Percentiles rank a stretch among this genome's conserved stretches.
Evolutionary conservation across 92 coral and sea anemone species (phyloP).

Genomic region (Paramuricea clavata): DNA sequence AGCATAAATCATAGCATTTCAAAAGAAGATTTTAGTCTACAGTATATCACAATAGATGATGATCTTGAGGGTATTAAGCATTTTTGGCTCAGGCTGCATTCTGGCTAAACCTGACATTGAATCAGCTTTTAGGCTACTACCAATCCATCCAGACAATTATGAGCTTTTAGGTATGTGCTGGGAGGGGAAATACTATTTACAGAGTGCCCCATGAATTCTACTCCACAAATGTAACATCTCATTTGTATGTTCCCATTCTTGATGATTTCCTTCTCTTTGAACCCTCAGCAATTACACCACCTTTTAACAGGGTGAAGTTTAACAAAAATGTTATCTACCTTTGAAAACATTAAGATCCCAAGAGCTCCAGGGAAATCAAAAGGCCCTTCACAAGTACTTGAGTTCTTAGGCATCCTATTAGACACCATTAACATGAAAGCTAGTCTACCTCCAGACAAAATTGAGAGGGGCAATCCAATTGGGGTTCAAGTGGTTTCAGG

Average conservation of each 20-base stretch:
- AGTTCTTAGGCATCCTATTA: slow-evolving; percentile 33
- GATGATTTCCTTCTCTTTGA: slow-evolving; percentile 75
- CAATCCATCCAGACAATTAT: slow-evolving; percentile 63
- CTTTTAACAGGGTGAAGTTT: slow-evolving; percentile 34
- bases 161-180: slow-evolving; percentile 72
- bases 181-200: slow-evolving; percentile 59
- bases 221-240: slow-evolving; percentile 50
- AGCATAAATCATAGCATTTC: slow-evolving; percentile 68
- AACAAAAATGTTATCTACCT: slow-evolving; percentile 60
- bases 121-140: slow-evolving; percentile 65
- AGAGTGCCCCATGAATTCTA: slow-evolving; percentile 73
- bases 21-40: slow-evolving; percentile 71
- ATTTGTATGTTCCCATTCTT: slow-evolving; percentile 70
- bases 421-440: slow-evolving; percentile 55
- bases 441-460: slow-evolving; percentile 60
- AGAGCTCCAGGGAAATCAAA: slow-evolving; percentile 65
- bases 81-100: slow-evolving; percentile 55
- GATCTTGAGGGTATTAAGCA: slow-evolving; percentile 61
- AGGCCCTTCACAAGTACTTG: slow-evolving; percentile 66
- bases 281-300: slow-evolving; percentile 9
- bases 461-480: not conserved
- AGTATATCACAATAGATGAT: slow-evolving; percentile 62
- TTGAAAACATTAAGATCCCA: slow-evolving; percentile 61
- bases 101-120: slow-evolving; percentile 74
- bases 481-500: slow-evolving; percentile 25